Conservation (phyloP, 2,888 invertebrate species). For the Ornithoptera alexandrae region DNA sequence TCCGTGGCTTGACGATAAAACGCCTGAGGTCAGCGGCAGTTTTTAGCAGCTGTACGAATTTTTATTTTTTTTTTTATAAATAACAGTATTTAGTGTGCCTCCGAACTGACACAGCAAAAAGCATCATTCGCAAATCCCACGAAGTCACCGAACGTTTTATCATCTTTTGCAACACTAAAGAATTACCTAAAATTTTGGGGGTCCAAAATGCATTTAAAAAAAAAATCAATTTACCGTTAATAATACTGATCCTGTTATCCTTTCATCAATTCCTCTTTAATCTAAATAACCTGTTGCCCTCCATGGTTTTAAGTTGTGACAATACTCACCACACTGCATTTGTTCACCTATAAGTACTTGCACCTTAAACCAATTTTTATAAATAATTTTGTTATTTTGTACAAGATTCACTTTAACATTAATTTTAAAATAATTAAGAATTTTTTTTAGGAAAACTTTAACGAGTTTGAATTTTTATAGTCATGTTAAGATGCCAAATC, state of each 20-base stretch:
- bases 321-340: slow-evolving; percentile 12
- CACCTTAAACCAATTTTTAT: slow-evolving; percentile 6
- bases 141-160: slow-evolving; percentile 42
- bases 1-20: slow-evolving; percentile 76
- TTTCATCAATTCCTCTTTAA: neutral
- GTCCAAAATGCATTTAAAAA: neutral
- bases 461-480: too few relatives aligned
- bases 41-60: slow-evolving; percentile 72
- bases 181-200: slow-evolving; percentile 5
- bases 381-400: too few relatives aligned
- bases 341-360: slow-evolving; percentile 4
- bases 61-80: slow-evolving; percentile 45
- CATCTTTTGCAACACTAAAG: slow-evolving; percentile 16
- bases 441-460: too few relatives aligned
- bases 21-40: slow-evolving; percentile 77
- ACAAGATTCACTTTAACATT: too few relatives aligned
- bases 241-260: slow-evolving; percentile 4
- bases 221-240: neutral
- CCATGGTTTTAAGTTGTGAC: slow-evolving; percentile 19
- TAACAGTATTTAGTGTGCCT: slow-evolving; percentile 73
- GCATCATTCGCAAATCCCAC: slow-evolving; percentile 54
- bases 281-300: slow-evolving; percentile 2
- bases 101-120: slow-evolving; percentile 70
- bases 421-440: too few relatives aligned
- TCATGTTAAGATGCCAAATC: too few relatives aligned